Base-by-base conservation (phyloP, 1,140 invertebrate genomes). In the Pachyrhynchus sulphureomaculatus region DNA sequence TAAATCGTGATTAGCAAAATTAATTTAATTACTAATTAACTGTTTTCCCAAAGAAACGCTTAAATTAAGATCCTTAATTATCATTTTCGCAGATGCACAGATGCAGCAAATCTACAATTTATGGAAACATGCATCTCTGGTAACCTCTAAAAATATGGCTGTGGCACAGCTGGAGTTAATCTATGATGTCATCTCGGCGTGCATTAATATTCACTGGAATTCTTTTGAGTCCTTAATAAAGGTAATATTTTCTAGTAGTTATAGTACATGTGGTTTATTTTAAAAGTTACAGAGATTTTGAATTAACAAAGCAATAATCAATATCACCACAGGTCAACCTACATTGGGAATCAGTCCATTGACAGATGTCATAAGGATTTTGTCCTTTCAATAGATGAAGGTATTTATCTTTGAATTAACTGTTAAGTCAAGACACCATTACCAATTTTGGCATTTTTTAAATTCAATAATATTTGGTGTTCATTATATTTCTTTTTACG, bases 91-190 rank as follows among this genome's bases (percentile, higher is more conserved):
- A 73, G 72, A 70, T 58, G 20, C 21, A 4, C 48, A 69, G 32
- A 65, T 62, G 44, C 37, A 67, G 29, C 67, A 65, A 61, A 72
- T 74, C 47, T 71, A 65, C 39, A 65, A 58, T 49, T 64, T 75
- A 34, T 75, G 70, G 70, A 68, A 67, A 54, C 64, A 65, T 20
- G 63, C 65, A 10, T 53, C 67, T 13, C 6, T 60, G 21, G 47
- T 51, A 33, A 72, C 72, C 45, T 61, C 70, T 2, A 65, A 62
- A 59, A 60, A 64, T 55, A 64, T 73, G 58, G 39, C 66, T 2
- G 62, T 73, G n/a, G 64, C 71, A 2, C 68, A 75, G 29, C 47
- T 75, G 51, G 73, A 75, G 62, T 54, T 75, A n/a, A 36, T 75
- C 10, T 73, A 75, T 56, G 73, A 75, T 54, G 67, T 67, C 17